These are phyloP conservation scores for Circaetus gallicus DNA, from an alignment of 2,113 vertebrate species.

Conservation along the genomic window DNA sequence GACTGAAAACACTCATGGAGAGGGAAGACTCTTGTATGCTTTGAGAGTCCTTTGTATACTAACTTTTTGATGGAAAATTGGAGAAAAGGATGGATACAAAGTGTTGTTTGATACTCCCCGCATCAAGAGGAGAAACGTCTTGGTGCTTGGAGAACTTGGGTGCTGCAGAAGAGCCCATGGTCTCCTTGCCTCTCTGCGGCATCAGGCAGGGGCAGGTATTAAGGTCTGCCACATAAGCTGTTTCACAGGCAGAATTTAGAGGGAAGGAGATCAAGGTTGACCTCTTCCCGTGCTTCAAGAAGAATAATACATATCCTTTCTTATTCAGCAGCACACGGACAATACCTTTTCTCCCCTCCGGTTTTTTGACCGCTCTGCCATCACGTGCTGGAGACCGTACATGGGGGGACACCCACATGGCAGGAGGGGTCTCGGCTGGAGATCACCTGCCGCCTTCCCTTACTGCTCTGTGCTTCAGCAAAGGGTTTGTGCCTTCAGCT, in stretches of 20 bases:
- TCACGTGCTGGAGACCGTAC: background rate
- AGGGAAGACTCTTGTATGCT: background rate
- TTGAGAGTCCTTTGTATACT: background rate
- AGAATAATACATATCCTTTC: background rate
- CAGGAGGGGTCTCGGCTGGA: background rate
- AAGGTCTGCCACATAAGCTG: background rate
- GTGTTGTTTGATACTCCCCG: rapidly evolving
- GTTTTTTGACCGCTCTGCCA: background rate
- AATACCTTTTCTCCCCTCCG: rapidly evolving
- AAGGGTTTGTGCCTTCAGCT: background rate
- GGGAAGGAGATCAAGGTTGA: background rate
- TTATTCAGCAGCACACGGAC: rapidly evolving
- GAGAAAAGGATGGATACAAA: background rate
- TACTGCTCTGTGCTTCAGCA: background rate
- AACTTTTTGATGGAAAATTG: background rate
- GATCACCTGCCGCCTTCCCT: background rate
- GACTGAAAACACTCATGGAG: background rate
- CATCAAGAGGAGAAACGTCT: rapidly evolving
- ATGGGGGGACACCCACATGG: rapidly evolving
- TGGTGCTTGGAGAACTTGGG: rapidly evolving
- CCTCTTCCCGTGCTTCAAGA: background rate
- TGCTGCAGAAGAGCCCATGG: rapidly evolving
- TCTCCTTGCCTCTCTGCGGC: background rate
- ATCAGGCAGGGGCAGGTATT: background rate
- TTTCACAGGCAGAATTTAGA: background rate